Conservation (phyloP, 2,113 vertebrate genomes). For the Calidris pugnax region DNA sequence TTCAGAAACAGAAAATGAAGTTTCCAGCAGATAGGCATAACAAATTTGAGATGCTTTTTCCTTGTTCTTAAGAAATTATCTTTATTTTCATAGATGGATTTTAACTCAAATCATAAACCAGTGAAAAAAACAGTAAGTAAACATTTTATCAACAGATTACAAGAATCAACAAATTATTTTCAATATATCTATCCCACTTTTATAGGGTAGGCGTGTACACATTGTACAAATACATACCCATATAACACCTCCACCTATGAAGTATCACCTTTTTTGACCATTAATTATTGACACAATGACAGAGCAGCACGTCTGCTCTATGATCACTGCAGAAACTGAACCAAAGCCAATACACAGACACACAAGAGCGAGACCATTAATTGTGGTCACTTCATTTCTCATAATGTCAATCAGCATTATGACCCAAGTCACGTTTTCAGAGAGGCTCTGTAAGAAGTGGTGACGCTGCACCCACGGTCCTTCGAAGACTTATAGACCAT, state of each 20-base stretch:
- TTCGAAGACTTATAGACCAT: not conserved
- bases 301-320: not conserved
- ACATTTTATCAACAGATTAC: not conserved
- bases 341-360: not conserved
- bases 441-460: not conserved
- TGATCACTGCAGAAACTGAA: not conserved
- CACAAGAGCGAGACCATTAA: not conserved
- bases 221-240: fast-evolving
- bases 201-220: fast-evolving
- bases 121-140: not conserved
- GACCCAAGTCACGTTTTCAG: not conserved
- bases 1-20: not conserved
- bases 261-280: not conserved
- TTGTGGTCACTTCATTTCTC: not conserved
- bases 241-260: not conserved
- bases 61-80: not conserved
- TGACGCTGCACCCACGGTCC: not conserved
- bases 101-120: not conserved
- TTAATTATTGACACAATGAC: not conserved
- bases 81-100: not conserved
- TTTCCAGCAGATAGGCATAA: not conserved
- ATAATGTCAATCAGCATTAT: not conserved
- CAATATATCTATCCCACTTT: not conserved
- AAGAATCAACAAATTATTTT: not conserved
- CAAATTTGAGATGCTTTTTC: not conserved